A percentile compares a stretch with the other conserved stretches of the same genome.
Conservation (phyloP, 1,140 invertebrate genomes). For the Meloidogyne hapla region DNA sequence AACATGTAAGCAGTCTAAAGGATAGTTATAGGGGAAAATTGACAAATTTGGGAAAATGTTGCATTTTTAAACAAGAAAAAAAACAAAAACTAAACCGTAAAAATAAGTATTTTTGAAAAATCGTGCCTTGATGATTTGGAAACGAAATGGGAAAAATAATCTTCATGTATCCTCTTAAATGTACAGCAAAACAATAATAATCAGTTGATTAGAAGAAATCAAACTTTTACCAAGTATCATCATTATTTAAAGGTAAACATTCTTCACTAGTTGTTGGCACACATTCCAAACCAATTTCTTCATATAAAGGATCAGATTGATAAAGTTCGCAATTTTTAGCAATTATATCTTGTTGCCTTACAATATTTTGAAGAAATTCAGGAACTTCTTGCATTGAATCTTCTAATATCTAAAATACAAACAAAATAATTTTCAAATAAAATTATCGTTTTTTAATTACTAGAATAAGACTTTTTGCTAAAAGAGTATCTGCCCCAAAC, state of each 20-base stretch:
- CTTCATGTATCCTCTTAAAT: no score
- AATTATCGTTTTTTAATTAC: not conserved
- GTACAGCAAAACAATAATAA: not conserved
- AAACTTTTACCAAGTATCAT: not conserved
- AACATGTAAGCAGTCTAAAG: no score
- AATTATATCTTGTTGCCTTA: not conserved
- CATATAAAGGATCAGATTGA: not conserved
- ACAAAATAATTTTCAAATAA: not conserved
- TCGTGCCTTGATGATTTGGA: no score
- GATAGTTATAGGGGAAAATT: no score
- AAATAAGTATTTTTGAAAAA: no score
- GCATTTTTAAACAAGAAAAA: no score
- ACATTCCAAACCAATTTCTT: not conserved
- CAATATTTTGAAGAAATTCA: slow-evolving; percentile 17
- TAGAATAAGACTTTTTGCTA: slow-evolving; percentile 17
- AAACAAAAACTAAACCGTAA: no score
- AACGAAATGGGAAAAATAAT: not conserved
- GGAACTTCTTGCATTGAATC: slow-evolving; percentile 25
- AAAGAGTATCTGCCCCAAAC: not conserved
- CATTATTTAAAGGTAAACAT: not conserved
- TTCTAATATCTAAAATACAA: slow-evolving; percentile 21
- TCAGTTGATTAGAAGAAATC: no score
- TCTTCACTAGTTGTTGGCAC: not conserved
- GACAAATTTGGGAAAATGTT: no score
- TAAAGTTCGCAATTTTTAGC: not conserved